These are phyloP conservation scores for Acanthopagrus latus DNA, from an alignment of 2,797 vertebrate genomes.

Conservation along the genomic window DNA sequence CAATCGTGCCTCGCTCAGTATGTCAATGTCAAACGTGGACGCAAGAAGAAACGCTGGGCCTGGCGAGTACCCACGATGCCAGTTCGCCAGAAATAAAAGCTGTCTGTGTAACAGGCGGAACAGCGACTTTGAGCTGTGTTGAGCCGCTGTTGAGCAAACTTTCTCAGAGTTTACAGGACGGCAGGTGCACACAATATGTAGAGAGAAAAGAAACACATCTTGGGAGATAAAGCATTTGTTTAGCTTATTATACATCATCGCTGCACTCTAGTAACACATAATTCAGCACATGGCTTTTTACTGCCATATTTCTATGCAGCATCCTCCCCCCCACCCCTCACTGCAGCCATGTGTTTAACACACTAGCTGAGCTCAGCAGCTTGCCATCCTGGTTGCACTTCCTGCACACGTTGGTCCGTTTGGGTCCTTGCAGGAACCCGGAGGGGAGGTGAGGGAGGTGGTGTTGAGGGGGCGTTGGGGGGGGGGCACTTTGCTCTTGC, in stretches of 20 bases:
- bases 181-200: constrained; percentile 25
- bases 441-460: constrained; percentile 31
- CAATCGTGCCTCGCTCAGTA: constrained; percentile 30
- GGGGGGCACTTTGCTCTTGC: constrained; percentile 52
- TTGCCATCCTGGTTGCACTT: constrained; percentile 60
- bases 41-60: constrained; percentile 25
- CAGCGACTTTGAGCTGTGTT: background rate
- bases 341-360: constrained; percentile 69
- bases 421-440: constrained; percentile 56
- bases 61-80: constrained; percentile 28
- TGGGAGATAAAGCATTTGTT: background rate
- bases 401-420: constrained; percentile 63
- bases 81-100: constrained; percentile 41
- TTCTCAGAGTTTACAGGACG: background rate
- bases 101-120: background rate
- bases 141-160: background rate
- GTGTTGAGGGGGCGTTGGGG: constrained; percentile 1
- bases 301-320: background rate
- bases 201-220: background rate
- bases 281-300: constrained; percentile 15
- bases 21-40: constrained; percentile 42
- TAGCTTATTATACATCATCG: background rate
- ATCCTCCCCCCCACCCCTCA: constrained; percentile 7
- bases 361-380: constrained; percentile 70
- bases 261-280: background rate